These are phyloP conservation scores for Pristionchus maxplancki DNA, from an alignment of 2,888 invertebrate genomes.

Conservation along the genomic window DNA sequence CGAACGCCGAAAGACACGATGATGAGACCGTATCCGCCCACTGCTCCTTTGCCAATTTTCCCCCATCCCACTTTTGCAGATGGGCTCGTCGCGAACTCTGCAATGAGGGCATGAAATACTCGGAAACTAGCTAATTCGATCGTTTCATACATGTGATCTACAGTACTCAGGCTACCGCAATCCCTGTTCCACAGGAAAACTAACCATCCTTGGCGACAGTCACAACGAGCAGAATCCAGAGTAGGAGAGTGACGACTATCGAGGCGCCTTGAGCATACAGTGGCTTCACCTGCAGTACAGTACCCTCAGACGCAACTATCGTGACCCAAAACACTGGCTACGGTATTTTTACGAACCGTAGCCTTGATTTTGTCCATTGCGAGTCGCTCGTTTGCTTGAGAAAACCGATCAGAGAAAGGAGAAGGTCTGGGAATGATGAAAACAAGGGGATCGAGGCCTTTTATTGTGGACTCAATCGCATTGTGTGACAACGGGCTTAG, in stretches of 20 bases:
- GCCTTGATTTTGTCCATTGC: conserved; percentile 1
- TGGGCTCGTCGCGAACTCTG: not conserved
- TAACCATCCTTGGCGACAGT: not conserved
- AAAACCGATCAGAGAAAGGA: not conserved
- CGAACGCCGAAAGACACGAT: too few species aligned
- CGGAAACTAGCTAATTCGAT: too few species aligned
- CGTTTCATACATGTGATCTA: too few species aligned
- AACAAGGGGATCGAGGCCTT: not conserved
- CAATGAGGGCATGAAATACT: not conserved
- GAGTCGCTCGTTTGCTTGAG: not conserved
- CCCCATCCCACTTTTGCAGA: not conserved
- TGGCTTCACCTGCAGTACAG: not conserved
- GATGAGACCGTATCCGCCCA: not conserved
- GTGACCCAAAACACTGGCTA: not conserved
- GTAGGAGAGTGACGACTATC: not conserved
- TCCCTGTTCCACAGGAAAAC: not conserved
- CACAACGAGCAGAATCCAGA: not conserved
- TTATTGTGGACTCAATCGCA: not conserved
- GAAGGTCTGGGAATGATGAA: not conserved
- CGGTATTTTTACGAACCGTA: not conserved
- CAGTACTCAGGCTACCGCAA: not conserved
- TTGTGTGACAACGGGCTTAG: not conserved
- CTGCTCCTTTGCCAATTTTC: not conserved
- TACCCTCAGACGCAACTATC: not conserved
- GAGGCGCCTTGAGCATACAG: not conserved